phyloP scores from a whole-genome alignment of 2,888 invertebrate genomes.

The Erebia ligea region DNA sequence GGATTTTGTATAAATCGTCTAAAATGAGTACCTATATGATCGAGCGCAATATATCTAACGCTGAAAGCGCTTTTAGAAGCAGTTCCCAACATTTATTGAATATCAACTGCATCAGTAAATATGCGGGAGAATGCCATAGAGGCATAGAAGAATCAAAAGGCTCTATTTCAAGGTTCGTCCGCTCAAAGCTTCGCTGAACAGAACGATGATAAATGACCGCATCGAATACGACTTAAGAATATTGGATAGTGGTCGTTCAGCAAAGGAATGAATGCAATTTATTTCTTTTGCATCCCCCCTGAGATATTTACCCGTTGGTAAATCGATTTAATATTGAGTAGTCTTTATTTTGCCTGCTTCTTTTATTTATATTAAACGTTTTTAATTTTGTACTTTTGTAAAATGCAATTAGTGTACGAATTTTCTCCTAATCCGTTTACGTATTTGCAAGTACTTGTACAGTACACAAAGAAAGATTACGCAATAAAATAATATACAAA shows the following conservation, averaged over 20 bases:
- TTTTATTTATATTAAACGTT: background rate
- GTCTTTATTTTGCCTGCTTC: conserved; percentile 4
- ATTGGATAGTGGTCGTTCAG: conserved; percentile 39
- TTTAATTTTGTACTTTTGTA: background rate
- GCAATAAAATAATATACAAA: too few species aligned
- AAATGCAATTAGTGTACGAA: background rate
- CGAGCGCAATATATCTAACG: too few species aligned
- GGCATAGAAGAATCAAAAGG: conserved; percentile 11
- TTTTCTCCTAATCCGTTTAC: too few species aligned
- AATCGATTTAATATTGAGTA: conserved; percentile 32
- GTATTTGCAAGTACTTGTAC: too few species aligned
- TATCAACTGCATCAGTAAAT: conserved; percentile 9
- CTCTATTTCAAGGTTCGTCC: conserved; percentile 29
- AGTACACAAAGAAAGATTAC: too few species aligned
- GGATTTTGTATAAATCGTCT: too few species aligned
- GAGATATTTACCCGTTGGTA: conserved; percentile 38
- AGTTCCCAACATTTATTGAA: background rate
- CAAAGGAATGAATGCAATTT: conserved; percentile 41
- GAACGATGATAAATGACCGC: conserved; percentile 38
- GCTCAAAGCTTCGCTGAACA: conserved; percentile 30
- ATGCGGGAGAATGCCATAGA: conserved; percentile 4
- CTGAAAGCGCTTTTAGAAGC: background rate
- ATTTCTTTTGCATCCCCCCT: conserved; percentile 39
- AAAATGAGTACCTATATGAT: too few species aligned
- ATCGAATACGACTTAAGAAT: conserved; percentile 41